phyloP scores from a whole-genome alignment of 2,113 vertebrate species.

The Sphaerodactylus townsendi region DNA sequence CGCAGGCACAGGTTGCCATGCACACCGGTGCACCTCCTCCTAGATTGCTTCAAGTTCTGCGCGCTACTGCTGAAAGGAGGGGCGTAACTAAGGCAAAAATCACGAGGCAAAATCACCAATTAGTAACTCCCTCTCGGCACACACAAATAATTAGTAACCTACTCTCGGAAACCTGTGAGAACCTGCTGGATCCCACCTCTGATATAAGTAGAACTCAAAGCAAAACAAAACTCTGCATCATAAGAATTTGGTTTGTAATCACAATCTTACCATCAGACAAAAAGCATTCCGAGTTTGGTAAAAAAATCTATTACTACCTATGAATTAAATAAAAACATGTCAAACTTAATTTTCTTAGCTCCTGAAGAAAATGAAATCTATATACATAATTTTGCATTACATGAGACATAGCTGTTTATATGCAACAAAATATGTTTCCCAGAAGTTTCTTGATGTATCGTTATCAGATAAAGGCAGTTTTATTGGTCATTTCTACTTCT shows the following conservation, averaged over 20 bases:
- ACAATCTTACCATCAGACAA: not conserved
- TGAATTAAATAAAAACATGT: not conserved
- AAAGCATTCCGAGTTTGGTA: not conserved
- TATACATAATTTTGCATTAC: not conserved
- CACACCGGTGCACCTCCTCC: no score
- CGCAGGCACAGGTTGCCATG: no score
- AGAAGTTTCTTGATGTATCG: conserved; percentile 3
- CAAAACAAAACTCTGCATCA: not conserved
- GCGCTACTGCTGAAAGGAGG: no score
- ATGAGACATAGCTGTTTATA: not conserved
- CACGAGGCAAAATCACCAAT: no score
- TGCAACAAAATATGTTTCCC: not conserved
- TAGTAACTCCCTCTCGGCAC: no score
- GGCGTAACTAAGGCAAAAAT: no score
- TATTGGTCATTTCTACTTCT: not conserved
- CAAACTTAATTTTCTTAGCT: not conserved
- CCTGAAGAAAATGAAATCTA: not conserved
- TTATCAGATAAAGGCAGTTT: not conserved
- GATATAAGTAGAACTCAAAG: not conserved
- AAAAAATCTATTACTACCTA: no score
- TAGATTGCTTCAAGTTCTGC: no score
- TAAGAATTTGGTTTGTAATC: not conserved
- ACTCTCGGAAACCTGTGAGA: no score
- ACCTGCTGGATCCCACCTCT: no score
- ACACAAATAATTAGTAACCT: no score